A percentile compares a stretch with the other conserved stretches of the same genome.
phyloP scores from a whole-genome alignment of 2,797 vertebrate species.

The Lindbergichthys nudifrons region DNA sequence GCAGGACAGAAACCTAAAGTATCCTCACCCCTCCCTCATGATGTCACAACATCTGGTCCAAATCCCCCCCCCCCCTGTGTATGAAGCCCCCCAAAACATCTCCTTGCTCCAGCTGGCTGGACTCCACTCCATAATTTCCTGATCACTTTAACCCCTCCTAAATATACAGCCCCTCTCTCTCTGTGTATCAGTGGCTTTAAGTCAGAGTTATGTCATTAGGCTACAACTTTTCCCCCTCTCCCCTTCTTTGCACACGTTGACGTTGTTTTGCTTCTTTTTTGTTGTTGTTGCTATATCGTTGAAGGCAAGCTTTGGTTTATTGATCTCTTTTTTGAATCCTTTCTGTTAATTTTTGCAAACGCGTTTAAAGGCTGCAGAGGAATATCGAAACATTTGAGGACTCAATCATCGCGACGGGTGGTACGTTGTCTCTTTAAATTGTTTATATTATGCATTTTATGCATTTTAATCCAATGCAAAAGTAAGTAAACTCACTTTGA shows the following conservation, averaged over 20 bases:
- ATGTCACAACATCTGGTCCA: conserved; percentile 36
- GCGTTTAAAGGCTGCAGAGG: conserved; percentile 18
- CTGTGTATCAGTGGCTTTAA: conserved; percentile 34
- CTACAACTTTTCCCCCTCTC: conserved; percentile 34
- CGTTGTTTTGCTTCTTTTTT: neutral
- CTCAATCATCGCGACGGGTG: conserved; percentile 21
- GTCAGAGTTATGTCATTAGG: conserved; percentile 51
- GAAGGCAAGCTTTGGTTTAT: too few relatives aligned
- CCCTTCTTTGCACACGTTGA: neutral
- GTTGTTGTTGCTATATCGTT: too few relatives aligned
- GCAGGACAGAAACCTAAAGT: neutral
- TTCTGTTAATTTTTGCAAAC: neutral
- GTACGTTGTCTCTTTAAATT: conserved; percentile 50
- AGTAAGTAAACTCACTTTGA: neutral
- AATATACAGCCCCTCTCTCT: conserved; percentile 27
- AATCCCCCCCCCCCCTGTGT: neutral
- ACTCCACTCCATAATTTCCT: conserved; percentile 87
- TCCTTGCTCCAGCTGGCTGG: conserved; percentile 54
- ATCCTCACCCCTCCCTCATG: neutral
- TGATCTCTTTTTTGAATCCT: neutral
- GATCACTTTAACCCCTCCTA: conserved; percentile 74
- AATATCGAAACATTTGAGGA: conserved; percentile 36
- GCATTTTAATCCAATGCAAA: neutral
- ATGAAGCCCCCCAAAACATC: conserved; percentile 5
- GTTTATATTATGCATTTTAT: neutral